Conservation (phyloP, 2,113 vertebrate species). For the Eulemur rufifrons region DNA sequence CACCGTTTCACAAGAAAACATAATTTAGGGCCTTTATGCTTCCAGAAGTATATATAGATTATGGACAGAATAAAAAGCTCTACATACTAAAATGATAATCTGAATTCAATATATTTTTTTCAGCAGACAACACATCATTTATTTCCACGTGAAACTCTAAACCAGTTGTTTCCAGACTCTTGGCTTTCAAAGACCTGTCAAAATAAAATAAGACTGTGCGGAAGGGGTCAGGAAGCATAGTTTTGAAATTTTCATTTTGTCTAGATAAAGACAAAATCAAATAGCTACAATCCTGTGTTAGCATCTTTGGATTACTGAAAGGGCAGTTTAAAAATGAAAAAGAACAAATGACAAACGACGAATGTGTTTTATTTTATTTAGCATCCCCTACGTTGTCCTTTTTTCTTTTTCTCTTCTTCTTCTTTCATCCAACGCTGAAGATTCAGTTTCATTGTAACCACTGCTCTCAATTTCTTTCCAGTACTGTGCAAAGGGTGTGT, state of each 20-base stretch:
- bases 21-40: neutral
- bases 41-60: neutral
- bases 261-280: neutral
- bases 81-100: neutral
- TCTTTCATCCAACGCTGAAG: constrained; percentile 16
- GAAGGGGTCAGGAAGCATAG: neutral
- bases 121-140: neutral
- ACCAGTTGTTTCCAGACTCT: constrained; percentile 7
- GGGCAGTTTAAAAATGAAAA: neutral
- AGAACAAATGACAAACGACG: neutral
- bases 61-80: neutral
- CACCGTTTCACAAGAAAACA: neutral
- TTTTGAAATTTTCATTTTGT: constrained; percentile 32
- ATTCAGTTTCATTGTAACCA: constrained; percentile 17
- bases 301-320: neutral
- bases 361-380: neutral
- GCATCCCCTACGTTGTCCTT: neutral
- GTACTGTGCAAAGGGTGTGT: neutral
- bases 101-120: constrained; percentile 13
- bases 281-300: neutral
- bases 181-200: neutral
- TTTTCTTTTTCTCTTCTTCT: neutral
- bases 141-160: constrained; percentile 20
- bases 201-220: neutral
- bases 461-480: neutral